These are phyloP conservation scores for Catagonus wagneri DNA, from an alignment of 2,113 vertebrate species.

Conservation along the genomic window DNA sequence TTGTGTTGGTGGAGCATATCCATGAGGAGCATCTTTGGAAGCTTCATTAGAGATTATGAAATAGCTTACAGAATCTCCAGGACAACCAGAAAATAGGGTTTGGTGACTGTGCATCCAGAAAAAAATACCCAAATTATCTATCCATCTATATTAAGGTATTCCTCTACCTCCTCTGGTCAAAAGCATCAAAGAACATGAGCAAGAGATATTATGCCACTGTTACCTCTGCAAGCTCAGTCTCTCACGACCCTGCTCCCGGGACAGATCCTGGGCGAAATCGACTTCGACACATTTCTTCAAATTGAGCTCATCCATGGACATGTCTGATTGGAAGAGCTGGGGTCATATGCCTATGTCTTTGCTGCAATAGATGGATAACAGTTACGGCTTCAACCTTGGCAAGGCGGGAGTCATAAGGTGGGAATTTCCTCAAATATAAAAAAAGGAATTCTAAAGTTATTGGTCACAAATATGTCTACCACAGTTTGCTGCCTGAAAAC, in stretches of 20 bases:
- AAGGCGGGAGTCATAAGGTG: background rate
- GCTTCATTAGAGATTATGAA: background rate
- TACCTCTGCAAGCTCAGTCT: conserved; percentile 11
- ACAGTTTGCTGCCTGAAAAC: conserved; percentile 32
- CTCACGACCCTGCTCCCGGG: background rate
- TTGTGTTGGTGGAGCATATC: background rate
- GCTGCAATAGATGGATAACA: background rate
- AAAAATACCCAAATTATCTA: background rate
- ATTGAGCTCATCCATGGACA: background rate
- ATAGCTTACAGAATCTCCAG: background rate
- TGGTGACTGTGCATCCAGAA: background rate
- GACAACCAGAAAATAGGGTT: background rate
- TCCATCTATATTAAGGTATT: background rate
- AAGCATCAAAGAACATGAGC: background rate
- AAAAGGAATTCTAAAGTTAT: conserved; percentile 41
- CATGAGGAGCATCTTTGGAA: background rate
- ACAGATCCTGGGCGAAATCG: background rate
- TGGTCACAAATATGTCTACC: background rate
- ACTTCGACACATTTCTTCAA: background rate
- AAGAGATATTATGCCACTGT: background rate
- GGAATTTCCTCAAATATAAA: background rate
- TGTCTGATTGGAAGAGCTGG: background rate
- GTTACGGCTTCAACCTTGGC: background rate
- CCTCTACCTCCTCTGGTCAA: background rate
- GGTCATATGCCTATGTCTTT: background rate